A percentile compares a stretch with the other conserved stretches of the same genome.
These are phyloP conservation scores for Bombus cullumanus DNA, from an alignment of 1,140 invertebrate species.

Conservation along the genomic window DNA sequence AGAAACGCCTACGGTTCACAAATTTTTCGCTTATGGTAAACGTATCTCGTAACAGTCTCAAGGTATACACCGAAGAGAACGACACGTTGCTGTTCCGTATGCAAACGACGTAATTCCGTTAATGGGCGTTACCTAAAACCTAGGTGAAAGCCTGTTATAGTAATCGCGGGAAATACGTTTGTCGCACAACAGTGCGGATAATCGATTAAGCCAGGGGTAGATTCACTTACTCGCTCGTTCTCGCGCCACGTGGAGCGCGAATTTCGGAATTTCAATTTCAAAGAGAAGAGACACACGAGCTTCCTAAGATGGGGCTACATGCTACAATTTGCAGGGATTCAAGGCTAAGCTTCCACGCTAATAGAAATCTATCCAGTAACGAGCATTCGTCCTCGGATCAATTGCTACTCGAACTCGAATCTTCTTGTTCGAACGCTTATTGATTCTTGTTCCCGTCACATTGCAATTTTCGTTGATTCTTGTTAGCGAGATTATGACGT, in stretches of 20 bases:
- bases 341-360: conserved; percentile 39
- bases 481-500: too few relatives aligned
- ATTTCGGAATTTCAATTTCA: conserved; percentile 66
- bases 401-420: neutral
- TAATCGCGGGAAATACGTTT: conserved; percentile 61
- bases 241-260: conserved; percentile 36
- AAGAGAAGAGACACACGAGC: conserved; percentile 52
- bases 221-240: conserved; percentile 61
- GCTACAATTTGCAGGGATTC: conserved; percentile 61
- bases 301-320: conserved; percentile 52
- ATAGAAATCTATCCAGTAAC: conserved; percentile 8
- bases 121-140: conserved; percentile 39
- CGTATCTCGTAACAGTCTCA: neutral
- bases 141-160: conserved; percentile 47
- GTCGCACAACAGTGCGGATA: conserved; percentile 64
- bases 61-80: neutral
- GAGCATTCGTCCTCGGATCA: conserved; percentile 1
- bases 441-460: too few relatives aligned
- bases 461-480: too few relatives aligned
- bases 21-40: too few relatives aligned
- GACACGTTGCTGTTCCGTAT: conserved; percentile 1
- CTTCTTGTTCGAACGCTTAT: neutral
- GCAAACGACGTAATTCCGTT: conserved; percentile 33
- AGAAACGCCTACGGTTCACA: neutral
- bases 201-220: conserved; percentile 60